A percentile compares a stretch with the other conserved stretches of the same genome.
These are phyloP conservation scores for Sinocyclocheilus maitianheensis DNA, from an alignment of 2,113 vertebrate species.

Conservation along the genomic window DNA sequence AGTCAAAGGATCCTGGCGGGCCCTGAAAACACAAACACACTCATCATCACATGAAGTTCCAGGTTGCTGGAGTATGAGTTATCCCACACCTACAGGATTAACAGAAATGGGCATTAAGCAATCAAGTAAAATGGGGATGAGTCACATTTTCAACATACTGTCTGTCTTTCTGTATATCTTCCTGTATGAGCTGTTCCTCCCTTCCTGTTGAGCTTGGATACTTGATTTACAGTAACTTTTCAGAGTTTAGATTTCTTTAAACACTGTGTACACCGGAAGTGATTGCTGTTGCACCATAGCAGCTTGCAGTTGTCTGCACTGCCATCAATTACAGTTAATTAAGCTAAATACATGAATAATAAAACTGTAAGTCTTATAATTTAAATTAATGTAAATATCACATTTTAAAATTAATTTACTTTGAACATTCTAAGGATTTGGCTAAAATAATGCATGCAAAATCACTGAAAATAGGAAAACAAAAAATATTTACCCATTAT, in stretches of 20 bases:
- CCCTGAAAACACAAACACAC: conserved; percentile 74
- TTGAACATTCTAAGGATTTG: too few relatives aligned
- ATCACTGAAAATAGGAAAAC: too few relatives aligned
- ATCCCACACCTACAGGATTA: not conserved
- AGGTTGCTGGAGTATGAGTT: not conserved
- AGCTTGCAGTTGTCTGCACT: not conserved
- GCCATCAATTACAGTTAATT: not conserved
- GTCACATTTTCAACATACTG: not conserved
- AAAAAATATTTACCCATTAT: too few relatives aligned
- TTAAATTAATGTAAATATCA: too few relatives aligned
- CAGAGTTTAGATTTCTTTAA: not conserved
- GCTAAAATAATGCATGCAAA: too few relatives aligned
- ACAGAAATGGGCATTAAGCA: not conserved
- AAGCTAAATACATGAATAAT: too few relatives aligned
- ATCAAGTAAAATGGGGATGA: not conserved
- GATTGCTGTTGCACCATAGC: not conserved
- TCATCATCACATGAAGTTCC: not conserved
- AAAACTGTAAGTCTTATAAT: too few relatives aligned
- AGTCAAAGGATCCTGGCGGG: conserved; percentile 95
- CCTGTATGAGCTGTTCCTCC: not conserved
- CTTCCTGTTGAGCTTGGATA: not conserved
- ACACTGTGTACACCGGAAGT: not conserved
- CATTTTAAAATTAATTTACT: too few relatives aligned
- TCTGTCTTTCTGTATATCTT: not conserved
- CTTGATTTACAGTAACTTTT: not conserved